Conservation (phyloP, 2,797 vertebrate genomes). For the Coracias cyanogaster region DNA sequence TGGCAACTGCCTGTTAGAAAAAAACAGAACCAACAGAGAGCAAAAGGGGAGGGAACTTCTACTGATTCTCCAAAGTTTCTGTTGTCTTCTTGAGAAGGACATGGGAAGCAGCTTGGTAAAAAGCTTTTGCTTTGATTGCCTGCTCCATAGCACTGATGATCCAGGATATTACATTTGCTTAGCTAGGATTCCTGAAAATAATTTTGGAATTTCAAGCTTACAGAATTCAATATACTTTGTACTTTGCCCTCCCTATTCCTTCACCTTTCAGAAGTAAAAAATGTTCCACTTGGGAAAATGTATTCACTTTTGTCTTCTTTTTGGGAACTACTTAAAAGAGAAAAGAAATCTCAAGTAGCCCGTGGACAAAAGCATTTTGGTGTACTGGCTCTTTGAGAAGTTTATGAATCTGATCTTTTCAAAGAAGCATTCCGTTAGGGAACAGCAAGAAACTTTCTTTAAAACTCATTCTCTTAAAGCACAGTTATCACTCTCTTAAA, state of each 20-base stretch:
- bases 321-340: conserved; percentile 30
- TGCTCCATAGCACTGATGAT: not conserved
- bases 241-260: not conserved
- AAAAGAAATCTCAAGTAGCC: conserved; percentile 36
- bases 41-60: not conserved
- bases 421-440: conserved; percentile 45
- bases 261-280: not conserved
- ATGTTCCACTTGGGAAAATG: conserved; percentile 22
- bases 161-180: not conserved
- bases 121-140: not conserved
- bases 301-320: conserved; percentile 33
- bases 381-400: conserved; percentile 8
- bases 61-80: not conserved
- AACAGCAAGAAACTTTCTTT: not conserved
- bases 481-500: conserved; percentile 34
- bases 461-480: conserved; percentile 34
- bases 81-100: conserved; percentile 20
- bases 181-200: not conserved
- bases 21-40: conserved; percentile 29
- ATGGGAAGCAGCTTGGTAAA: not conserved
- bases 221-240: not conserved
- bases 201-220: not conserved
- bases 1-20: not conserved
- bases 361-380: conserved; percentile 36
- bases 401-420: conserved; percentile 34